These are phyloP conservation scores for Meriones unguiculatus DNA, from an alignment of 2,113 vertebrate genomes.

Conservation along the genomic window DNA sequence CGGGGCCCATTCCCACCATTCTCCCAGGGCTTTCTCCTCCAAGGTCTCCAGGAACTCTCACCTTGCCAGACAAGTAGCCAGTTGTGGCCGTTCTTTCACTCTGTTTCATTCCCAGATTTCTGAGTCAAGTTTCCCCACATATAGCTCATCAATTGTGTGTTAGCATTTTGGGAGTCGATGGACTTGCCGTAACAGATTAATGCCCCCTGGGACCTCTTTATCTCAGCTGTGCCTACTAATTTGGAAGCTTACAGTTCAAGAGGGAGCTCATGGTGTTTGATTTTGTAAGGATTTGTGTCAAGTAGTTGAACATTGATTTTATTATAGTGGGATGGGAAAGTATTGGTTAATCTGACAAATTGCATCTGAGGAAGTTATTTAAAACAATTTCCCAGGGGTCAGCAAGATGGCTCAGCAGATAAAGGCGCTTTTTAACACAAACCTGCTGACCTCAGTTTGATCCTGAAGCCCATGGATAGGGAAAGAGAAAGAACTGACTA, in stretches of 20 bases:
- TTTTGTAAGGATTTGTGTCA: not conserved
- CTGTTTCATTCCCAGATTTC: not conserved
- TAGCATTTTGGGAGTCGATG: constrained; percentile 40
- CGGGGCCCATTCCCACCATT: not conserved
- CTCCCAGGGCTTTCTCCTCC: not conserved
- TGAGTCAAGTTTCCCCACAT: not conserved
- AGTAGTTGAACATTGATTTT: not conserved
- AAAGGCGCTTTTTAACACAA: not conserved
- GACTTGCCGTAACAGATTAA: not conserved
- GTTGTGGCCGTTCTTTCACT: not conserved
- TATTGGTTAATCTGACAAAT: constrained; percentile 23
- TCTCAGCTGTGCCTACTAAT: not conserved
- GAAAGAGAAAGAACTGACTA: not conserved
- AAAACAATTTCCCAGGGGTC: constrained; percentile 2
- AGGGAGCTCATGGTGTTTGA: not conserved
- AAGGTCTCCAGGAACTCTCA: not conserved
- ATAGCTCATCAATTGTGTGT: not conserved
- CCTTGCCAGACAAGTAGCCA: not conserved
- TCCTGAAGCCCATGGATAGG: not conserved
- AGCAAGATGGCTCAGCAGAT: not conserved
- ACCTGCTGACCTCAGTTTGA: not conserved
- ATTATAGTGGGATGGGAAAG: not conserved
- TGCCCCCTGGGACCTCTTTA: not conserved
- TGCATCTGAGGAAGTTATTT: not conserved
- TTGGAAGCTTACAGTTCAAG: not conserved